Evolutionary conservation across 2,797 vertebrate species (phyloP), one percentile per base, ranked within the genome.

Genomic region (Tokudaia muenninki): DNA sequence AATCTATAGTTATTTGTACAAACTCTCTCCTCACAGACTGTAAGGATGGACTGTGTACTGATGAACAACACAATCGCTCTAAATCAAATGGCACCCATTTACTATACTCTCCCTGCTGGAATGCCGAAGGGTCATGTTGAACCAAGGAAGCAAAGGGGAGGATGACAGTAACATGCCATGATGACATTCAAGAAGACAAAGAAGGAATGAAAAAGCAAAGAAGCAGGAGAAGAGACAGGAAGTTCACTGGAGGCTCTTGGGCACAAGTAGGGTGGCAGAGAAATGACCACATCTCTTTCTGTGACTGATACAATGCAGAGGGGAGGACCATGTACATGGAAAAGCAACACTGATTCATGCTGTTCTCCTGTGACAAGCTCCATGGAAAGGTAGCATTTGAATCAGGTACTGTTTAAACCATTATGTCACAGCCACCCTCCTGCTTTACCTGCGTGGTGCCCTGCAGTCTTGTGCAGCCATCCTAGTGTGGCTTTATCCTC

Each of bases 381-480:
- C 57, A 50, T 12, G 17, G 44, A 79, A 67, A 89, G 52, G 47
- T 8, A n/a, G 26, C 57, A 55, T 26, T 41, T 74, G 57, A 61
- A 61, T 0, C 1, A 24, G 59, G 50, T 82, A 7, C 9, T 0
- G 44, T 47, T 24, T 70, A 63, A 65, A 65, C 26, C 22, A 0
- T 1, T 2, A 6, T 0, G 4, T 14, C 0, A 1, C 9, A 31
- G 55, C 31, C 83, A 10, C 31, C 81, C 24, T 14, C 22, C 31
- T 79, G 26, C 11, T 7, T 14, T 84, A 37, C 31, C 72, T 19
- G 37, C 9, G 1, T 22, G 5, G 29, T 26, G 13, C 34, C 44
- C 21, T 31, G 1, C 0, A 0, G 14, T 31, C n/a, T 59, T 21
- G 37, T 5, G 11, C 17, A 17, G 77, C 24, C 29, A 24, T 70